Base-by-base conservation (phyloP, 2,113 vertebrate species). In the Rana temporaria region DNA sequence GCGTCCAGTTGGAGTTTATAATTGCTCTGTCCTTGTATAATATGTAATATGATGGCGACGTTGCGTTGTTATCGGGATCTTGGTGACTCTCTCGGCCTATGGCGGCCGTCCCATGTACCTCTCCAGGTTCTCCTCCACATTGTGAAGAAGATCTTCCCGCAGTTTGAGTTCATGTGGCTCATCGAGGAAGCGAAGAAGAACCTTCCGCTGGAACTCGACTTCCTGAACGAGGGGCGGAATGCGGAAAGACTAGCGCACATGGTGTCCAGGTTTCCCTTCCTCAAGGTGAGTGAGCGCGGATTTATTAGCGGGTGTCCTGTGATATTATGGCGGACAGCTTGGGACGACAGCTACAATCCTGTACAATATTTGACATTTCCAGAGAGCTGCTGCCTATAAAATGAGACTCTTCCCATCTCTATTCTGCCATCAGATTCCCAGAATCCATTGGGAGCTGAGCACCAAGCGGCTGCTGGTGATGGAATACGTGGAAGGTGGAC, bases 101-200 rank as follows among this genome's bases (percentile, higher is more conserved):
- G 62, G 12, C 2, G n/a, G 12, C 4, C 24, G 11, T 11, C n/a
- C 3, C n/a, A 30, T 30, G 26, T 30, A 30, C 19, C 22, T 24
- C 85, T 85, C 85, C 82, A 99, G 98, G 88, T 96, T 81, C 92
- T 99, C 2, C 57, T 97, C 15, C 91, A 90, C 75, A 86, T 88
- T 0, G 96, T 99, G 85, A 95, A 97, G 66, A 95, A 96, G 90
- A 92, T 99, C 53, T 99, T 99, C 85, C 98, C 98, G 22, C 95
- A 98, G 85, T 98, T 99, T 87, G 94, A 95, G 76, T 98, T 99
- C 85, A 95, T 98, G 95, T 99, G 98, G 98, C 86, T 99, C 86
- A 96, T 98, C 72, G 98, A 99, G 24, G 98, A 99, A 86, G 97
- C 97, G 78, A 99, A 98, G 90, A 99, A 97, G 87, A 99, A 99